Conservation (phyloP, 2,888 invertebrate genomes). For the Callosobruchus maculatus region DNA sequence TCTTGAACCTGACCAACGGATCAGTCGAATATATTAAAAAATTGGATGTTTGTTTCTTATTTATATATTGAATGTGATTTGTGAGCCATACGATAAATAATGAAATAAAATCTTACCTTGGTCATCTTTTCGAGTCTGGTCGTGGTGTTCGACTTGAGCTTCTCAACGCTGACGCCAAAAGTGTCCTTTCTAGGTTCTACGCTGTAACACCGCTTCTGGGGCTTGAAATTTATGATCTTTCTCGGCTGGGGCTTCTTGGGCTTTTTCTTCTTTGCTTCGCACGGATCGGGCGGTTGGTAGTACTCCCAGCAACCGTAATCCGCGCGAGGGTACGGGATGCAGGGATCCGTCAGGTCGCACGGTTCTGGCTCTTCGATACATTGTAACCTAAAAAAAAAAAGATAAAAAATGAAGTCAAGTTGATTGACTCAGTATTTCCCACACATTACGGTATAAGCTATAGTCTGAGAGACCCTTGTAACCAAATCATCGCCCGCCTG, state of each 20-base stretch:
- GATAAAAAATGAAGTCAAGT: too few relatives aligned
- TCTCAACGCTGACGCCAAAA: neutral
- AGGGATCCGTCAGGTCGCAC: conserved; percentile 13
- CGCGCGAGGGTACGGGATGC: conserved; percentile 21
- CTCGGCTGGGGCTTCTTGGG: neutral
- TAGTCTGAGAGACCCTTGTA: too few relatives aligned
- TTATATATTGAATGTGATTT: too few relatives aligned
- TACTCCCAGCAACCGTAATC: conserved; percentile 34
- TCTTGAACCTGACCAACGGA: too few relatives aligned
- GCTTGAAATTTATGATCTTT: neutral
- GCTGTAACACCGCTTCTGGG: conserved; percentile 3
- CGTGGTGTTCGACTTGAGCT: neutral
- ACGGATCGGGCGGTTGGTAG: conserved; percentile 1
- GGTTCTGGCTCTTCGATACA: conserved; percentile 21
- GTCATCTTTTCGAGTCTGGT: neutral
- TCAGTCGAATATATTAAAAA: too few relatives aligned
- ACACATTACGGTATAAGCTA: too few relatives aligned
- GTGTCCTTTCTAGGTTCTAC: conserved; percentile 3
- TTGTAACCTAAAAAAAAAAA: conserved; percentile 13
- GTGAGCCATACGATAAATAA: too few relatives aligned
- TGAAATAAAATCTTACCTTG: too few relatives aligned
- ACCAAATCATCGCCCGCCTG: too few relatives aligned
- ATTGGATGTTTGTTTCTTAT: too few relatives aligned
- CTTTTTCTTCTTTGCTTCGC: neutral
- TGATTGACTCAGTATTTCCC: too few relatives aligned